These are phyloP conservation scores for Apodemia duryi DNA, from an alignment of 2,888 invertebrate genomes.

Conservation along the genomic window DNA sequence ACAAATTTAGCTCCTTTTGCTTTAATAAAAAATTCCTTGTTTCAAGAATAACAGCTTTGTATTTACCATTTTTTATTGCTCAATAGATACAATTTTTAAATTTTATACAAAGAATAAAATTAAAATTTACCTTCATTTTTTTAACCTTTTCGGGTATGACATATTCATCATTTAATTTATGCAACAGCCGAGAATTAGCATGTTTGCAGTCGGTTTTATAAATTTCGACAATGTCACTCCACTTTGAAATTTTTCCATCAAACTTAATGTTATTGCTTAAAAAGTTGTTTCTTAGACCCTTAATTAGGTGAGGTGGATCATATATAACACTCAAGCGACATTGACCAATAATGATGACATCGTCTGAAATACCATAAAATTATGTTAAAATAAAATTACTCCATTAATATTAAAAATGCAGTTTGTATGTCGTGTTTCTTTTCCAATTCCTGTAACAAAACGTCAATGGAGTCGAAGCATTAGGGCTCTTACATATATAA, in stretches of 20 bases:
- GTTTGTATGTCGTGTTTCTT: background rate
- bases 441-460: too few relatives aligned
- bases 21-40: too few relatives aligned
- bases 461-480: too few relatives aligned
- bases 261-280: background rate
- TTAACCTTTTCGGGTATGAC: conserved; percentile 18
- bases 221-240: conserved; percentile 28
- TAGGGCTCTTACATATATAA: too few relatives aligned
- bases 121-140: conserved; percentile 11
- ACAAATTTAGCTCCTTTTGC: too few relatives aligned
- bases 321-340: background rate
- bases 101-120: background rate
- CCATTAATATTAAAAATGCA: background rate
- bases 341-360: background rate
- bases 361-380: background rate
- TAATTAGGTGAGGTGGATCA: conserved; percentile 1
- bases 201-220: conserved; percentile 29
- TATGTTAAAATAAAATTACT: background rate
- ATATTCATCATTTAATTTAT: conserved; percentile 26
- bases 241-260: background rate
- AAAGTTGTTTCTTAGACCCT: conserved; percentile 1
- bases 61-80: too few relatives aligned
- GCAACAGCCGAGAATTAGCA: conserved; percentile 19
- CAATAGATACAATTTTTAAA: background rate
- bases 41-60: too few relatives aligned